Base-by-base conservation (phyloP, 30 jellyfish, hydroid and myxozoan species). In the Calvadosia cruxmelitensis region DNA sequence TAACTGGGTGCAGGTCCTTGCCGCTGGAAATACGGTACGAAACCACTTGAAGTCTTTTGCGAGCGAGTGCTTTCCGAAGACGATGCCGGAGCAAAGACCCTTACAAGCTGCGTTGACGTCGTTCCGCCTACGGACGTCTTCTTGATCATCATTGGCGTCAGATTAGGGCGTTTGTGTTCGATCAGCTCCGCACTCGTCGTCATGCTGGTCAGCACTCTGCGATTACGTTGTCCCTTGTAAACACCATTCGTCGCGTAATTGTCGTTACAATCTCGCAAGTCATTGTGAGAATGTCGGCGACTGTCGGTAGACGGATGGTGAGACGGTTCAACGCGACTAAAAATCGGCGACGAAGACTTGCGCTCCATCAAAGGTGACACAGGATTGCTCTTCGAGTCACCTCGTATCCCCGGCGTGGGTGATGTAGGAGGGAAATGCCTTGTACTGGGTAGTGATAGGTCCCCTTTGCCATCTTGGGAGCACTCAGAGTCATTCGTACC, bases 101-200 rank as follows among this genome's bases (percentile, higher is more conserved):
- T 23, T 10, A 32, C 32, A 12, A 12, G 20, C 25, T 23, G 32
- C 74, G 24, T 30, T 68, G 48, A 82, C 78, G 0, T 80, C 50
- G 0, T 80, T 33, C 3, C 84, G 34, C 3, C 69, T 48, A 3
- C 69, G 75, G 57, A 34, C 50, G 51, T 62, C 69, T 30, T 52
- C 65, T 1, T 23, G 12, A 36, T 49, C 78, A 23, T 34, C 69
- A 32, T 74, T 64, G 33, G 80, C 78, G 63, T 69, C 67, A 3
- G 64, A 30, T 2, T 49, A 66, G 20, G 77, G 0, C 92, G 78
- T 63, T 70, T 78, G 65, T 91, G 99, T 63, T 74, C 81, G 53
- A 91, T 91, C 1, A 91, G 93, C 71, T 91, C 99, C 1, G 99
- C 95, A 31, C 95, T 91, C 29, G 95, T 74, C 16, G 99, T 91